Percentiles rank a stretch among this genome's conserved stretches.
Conservation (phyloP, 2,888 invertebrate genomes). For the Vesta saturnalis region DNA sequence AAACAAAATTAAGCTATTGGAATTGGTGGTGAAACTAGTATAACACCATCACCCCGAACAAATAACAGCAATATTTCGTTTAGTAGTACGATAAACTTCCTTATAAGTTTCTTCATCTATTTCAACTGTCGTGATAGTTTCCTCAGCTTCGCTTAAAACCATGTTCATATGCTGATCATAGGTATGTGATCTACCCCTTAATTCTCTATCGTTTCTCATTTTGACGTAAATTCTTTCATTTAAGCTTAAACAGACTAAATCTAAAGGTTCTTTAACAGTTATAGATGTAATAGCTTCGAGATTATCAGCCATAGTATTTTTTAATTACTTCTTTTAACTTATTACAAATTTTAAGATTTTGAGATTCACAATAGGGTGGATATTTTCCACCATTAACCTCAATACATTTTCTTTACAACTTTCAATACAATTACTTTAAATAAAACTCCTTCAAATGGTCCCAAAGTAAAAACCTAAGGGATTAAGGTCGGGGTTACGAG, state of each 20-base stretch:
- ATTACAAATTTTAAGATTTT: no score
- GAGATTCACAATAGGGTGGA: no score
- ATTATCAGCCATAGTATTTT: no score
- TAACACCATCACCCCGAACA: slow-evolving; percentile 98
- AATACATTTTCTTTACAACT: no score
- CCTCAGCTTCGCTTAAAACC: slow-evolving; percentile 98
- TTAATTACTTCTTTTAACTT: no score
- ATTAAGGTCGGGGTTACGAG: no score
- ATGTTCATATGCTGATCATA: slow-evolving; percentile 99
- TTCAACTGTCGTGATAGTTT: slow-evolving; percentile 97
- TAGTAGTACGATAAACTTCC: slow-evolving; percentile 97
- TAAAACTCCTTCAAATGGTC: no score
- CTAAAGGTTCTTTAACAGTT: slow-evolving; percentile 97
- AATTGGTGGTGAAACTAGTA: slow-evolving; percentile 88
- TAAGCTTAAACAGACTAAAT: slow-evolving; percentile 94
- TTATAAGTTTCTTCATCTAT: slow-evolving; percentile 99
- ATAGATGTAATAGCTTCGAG: no score
- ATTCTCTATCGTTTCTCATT: slow-evolving; percentile 98
- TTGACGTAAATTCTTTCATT: slow-evolving; percentile 99
- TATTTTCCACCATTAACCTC: no score
- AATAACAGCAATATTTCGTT: slow-evolving; percentile 98
- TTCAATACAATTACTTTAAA: no score
- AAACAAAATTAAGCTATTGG: slow-evolving; percentile 53
- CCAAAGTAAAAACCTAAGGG: no score
- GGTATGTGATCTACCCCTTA: slow-evolving; percentile 94